Base-by-base conservation (phyloP, 2,888 invertebrate genomes). In the Ypsolopha sequella region DNA sequence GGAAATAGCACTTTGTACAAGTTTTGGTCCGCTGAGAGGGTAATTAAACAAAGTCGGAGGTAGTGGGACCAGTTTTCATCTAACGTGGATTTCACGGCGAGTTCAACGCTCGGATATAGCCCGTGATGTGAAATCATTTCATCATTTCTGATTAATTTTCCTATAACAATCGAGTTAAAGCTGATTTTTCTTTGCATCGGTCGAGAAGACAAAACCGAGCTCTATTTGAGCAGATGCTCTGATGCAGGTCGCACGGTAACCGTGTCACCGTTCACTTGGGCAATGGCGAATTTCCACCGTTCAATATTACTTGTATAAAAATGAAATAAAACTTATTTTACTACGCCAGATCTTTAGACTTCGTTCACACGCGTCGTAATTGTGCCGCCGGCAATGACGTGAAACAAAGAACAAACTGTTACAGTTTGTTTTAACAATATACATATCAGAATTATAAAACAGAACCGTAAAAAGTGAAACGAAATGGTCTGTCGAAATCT, bases 51-150 rank as follows among this genome's bases (percentile, higher is more conserved):
- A 65, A 59, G 59, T 51, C 61, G 61, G 55, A 52, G 45, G 52
- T 48, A 51, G 13, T 60, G 62, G 58, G 64, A 73, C 71, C 68
- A 70, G 71, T 79, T 76, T 68, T 58, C 67, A 65, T 68, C 66
- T 69, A 70, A 70, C 65, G 65, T 70, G 70, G 66, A 69, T 66
- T 73, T 67, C 65, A 66, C 55, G 60, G 60, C 64, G 66, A 51
- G 82, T 81, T 80, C 82, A 80, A 73, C 63, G 80, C 62, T 73
- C 79, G 73, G 24, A 24, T 24, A 24, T 24, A 24, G 24, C 24
- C 24, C 24, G 24, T 4, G 24, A 24, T 24, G 4, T 24, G 24
- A 24, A 4, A 2, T 24, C n/a, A 4, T 24, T 24, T 24, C 24
- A 24, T 24, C 24, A 24, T 24, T 24, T 24, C 24, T 24, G 2